Evolutionary conservation across 1,140 invertebrate genomes (phyloP).

Genomic region (Wiebesia pumilae): DNA sequence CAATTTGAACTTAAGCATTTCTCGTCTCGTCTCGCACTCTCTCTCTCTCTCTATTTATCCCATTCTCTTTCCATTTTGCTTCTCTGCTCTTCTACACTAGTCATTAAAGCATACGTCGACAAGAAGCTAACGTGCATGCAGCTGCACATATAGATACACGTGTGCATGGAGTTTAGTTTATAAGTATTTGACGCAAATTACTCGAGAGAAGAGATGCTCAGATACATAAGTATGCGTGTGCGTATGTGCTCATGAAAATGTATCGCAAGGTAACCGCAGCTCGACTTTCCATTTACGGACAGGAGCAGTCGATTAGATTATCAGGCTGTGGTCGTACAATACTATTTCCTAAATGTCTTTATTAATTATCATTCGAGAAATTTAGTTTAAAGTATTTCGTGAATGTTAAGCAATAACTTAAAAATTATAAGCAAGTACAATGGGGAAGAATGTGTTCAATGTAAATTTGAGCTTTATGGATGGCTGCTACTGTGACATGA

Average conservation of each 20-base stretch:
- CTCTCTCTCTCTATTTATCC: neutral
- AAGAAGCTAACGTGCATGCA: neutral
- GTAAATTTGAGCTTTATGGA: too few relatives aligned
- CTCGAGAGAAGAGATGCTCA: conserved; percentile 7
- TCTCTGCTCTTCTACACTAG: neutral
- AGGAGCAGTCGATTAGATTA: conserved; percentile 26
- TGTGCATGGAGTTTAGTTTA: neutral
- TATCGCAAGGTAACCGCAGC: neutral
- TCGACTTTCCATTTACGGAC: conserved; percentile 32
- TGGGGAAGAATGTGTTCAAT: too few relatives aligned
- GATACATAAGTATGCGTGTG: neutral
- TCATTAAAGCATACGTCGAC: conserved; percentile 19
- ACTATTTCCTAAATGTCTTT: neutral
- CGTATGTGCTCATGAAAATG: neutral
- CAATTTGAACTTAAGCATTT: conserved; percentile 23
- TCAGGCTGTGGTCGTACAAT: neutral
- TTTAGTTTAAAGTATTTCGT: neutral
- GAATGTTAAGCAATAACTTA: neutral
- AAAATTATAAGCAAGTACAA: neutral
- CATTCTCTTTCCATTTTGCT: neutral
- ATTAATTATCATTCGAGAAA: neutral
- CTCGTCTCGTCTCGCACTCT: neutral
- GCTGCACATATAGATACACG: neutral
- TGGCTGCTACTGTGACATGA: too few relatives aligned
- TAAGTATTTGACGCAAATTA: conserved; percentile 26